phyloP scores from a whole-genome alignment of 2,113 vertebrate species.

The Diglossa brunneiventris region DNA sequence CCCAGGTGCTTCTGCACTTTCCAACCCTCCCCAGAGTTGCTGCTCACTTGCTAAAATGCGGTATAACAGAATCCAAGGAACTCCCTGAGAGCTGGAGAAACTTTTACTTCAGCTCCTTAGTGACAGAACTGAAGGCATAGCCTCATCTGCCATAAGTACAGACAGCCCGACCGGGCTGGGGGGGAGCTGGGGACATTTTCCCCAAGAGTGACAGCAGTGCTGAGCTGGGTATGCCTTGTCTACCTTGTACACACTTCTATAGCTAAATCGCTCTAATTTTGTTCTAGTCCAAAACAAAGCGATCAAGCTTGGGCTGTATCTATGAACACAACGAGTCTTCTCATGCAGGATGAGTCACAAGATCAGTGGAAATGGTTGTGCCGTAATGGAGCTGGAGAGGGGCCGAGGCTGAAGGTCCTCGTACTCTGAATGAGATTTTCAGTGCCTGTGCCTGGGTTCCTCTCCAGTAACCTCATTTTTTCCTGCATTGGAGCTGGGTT shows the following conservation, averaged over 20 bases:
- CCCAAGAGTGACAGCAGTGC: neutral
- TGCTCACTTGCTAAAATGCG: neutral
- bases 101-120: neutral
- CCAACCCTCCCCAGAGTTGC: neutral
- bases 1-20: neutral
- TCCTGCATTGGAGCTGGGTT: neutral
- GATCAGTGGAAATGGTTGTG: neutral
- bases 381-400: neutral
- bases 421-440: neutral
- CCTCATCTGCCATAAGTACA: neutral
- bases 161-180: fast-evolving
- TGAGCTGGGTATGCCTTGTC: neutral
- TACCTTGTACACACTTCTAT: neutral
- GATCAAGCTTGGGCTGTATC: neutral
- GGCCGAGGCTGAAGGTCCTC: neutral
- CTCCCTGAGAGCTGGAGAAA: neutral
- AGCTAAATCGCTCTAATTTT: neutral
- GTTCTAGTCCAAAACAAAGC: neutral
- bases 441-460: neutral
- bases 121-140: neutral
- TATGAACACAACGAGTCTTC: neutral
- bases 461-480: neutral
- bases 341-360: fast-evolving
- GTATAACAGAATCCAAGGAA: neutral
- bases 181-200: neutral